These are phyloP conservation scores for Itoplectis maculator DNA, from an alignment of 2,888 invertebrate species.

Conservation along the genomic window DNA sequence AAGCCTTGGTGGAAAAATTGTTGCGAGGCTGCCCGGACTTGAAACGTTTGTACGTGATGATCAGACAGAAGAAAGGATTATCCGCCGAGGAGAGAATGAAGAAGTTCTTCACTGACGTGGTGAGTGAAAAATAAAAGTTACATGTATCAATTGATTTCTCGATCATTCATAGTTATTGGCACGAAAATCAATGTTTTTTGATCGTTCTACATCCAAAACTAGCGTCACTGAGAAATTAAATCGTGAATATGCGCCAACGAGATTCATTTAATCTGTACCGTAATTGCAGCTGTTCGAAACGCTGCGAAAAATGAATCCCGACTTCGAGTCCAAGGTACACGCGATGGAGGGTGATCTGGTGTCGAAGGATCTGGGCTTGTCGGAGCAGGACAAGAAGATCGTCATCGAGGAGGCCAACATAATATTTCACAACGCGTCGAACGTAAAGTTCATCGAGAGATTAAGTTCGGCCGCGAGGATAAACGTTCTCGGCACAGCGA, in stretches of 20 bases:
- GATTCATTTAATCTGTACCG: not conserved
- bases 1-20: constrained; percentile 73
- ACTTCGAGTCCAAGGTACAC: constrained; percentile 37
- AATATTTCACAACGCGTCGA: constrained; percentile 62
- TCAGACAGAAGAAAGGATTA: constrained; percentile 47
- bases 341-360: constrained; percentile 50
- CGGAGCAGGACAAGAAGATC: constrained; percentile 22
- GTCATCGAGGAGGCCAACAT: constrained; percentile 47
- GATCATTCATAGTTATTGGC: no score
- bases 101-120: constrained; percentile 47
- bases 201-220: no score
- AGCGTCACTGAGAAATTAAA: no score
- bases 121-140: constrained; percentile 18
- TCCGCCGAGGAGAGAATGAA: constrained; percentile 51
- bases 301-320: constrained; percentile 24
- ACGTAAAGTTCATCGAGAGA: constrained; percentile 52
- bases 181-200: no score
- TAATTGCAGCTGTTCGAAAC: constrained; percentile 53
- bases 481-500: constrained; percentile 57
- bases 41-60: constrained; percentile 53
- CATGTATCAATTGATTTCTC: no score
- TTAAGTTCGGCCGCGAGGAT: constrained; percentile 1
- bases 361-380: constrained; percentile 35
- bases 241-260: no score
- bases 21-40: constrained; percentile 62